Conservation (phyloP, 2,113 vertebrate genomes). For the Cololabis saira region DNA sequence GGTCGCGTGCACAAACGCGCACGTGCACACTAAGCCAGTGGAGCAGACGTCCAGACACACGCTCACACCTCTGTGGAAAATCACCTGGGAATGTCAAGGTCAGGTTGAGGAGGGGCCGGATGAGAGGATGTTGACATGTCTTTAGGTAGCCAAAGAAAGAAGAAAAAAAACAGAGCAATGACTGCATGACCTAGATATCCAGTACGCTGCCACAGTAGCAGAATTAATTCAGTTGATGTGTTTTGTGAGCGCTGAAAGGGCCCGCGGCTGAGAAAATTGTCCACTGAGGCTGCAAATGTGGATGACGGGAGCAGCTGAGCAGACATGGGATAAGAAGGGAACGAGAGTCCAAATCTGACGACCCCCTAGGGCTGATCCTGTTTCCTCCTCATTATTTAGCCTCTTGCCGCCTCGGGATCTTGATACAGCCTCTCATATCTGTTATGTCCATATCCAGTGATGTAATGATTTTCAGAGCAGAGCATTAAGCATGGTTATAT, state of each 20-base stretch:
- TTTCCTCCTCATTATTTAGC: conserved; percentile 58
- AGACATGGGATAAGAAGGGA: conserved; percentile 56
- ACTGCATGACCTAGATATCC: conserved; percentile 76
- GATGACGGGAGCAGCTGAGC: conserved; percentile 78
- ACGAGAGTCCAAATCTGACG: conserved; percentile 48
- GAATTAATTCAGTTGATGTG: conserved; percentile 79
- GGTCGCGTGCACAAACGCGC: not conserved
- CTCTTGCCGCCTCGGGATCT: conserved; percentile 45
- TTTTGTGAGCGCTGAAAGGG: conserved; percentile 65
- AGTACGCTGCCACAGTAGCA: conserved; percentile 71
- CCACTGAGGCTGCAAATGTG: conserved; percentile 80
- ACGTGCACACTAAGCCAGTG: not conserved
- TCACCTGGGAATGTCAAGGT: conserved; percentile 78
- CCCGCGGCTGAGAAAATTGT: conserved; percentile 70
- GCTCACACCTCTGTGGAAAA: conserved; percentile 56
- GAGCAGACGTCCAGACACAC: conserved; percentile 12
- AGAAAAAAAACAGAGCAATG: conserved; percentile 20
- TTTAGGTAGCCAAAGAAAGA: conserved; percentile 23
- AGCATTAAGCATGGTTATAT: conserved; percentile 61
- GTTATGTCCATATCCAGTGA: conserved; percentile 33
- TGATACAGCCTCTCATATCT: conserved; percentile 32
- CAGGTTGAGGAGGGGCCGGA: conserved; percentile 59
- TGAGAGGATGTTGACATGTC: conserved; percentile 61
- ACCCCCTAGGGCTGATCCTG: conserved; percentile 53
- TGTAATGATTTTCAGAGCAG: conserved; percentile 46